These are phyloP conservation scores for Myxocyprinus asiaticus DNA, from an alignment of 2,113 vertebrate genomes.

Conservation along the genomic window DNA sequence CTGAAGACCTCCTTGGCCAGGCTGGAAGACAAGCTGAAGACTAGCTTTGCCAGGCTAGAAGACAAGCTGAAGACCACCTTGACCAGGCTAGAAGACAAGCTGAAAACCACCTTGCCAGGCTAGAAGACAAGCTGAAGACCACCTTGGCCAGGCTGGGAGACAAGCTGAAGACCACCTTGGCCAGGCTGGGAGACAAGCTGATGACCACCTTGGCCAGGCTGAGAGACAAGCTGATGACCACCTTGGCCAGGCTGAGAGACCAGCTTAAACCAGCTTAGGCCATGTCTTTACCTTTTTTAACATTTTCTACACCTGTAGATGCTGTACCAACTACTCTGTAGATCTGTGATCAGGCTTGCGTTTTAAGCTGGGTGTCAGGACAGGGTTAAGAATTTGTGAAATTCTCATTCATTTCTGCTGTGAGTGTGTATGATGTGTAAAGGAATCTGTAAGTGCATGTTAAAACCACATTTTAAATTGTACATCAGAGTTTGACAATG, in stretches of 20 bases:
- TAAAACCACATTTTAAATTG: slow-evolving; percentile 80
- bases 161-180: no score
- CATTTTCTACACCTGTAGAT: slow-evolving; percentile 57
- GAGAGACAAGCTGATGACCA: no score
- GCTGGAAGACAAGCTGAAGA: not conserved
- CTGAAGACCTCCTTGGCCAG: not conserved
- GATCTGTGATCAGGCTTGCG: slow-evolving; percentile 34
- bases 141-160: not conserved
- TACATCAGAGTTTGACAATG: slow-evolving; percentile 82
- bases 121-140: not conserved
- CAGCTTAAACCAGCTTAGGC: no score
- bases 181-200: not conserved
- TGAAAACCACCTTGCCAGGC: not conserved
- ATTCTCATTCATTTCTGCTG: slow-evolving; percentile 62
- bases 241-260: not conserved
- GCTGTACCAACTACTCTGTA: slow-evolving; percentile 30
- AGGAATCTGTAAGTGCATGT: slow-evolving; percentile 77
- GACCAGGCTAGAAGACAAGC: not conserved
- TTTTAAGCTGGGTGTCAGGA: slow-evolving; percentile 52
- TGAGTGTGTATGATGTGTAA: slow-evolving; percentile 54
- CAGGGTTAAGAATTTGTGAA: slow-evolving; percentile 47
- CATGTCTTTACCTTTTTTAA: not conserved
- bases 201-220: not conserved
- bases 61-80: no score
- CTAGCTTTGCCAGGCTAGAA: not conserved